A percentile compares a stretch with the other conserved stretches of the same genome.
Conservation (phyloP, 2,888 invertebrate species). For the Branchellion lobata region DNA sequence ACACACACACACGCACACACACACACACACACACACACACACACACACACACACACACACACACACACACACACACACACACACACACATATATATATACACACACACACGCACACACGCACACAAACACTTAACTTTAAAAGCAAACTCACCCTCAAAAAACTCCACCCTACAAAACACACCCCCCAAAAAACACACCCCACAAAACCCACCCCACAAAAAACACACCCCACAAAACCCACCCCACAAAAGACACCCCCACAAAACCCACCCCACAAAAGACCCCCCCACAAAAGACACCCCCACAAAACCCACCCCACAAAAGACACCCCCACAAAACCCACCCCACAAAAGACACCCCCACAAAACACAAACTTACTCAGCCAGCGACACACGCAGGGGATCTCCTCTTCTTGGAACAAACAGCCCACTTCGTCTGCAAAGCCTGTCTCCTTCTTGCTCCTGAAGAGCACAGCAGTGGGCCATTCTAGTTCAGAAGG, state of each 20-base stretch:
- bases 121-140: background rate
- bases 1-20: constrained; percentile 68
- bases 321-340: no score
- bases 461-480: background rate
- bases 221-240: no score
- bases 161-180: no score
- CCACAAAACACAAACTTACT: no score
- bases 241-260: no score
- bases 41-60: constrained; percentile 29
- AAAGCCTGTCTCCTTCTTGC: background rate
- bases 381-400: background rate
- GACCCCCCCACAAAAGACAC: no score
- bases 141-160: background rate
- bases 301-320: no score
- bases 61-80: constrained; percentile 29
- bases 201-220: no score
- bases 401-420: background rate
- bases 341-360: no score
- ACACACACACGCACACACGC: constrained; percentile 24
- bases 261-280: no score
- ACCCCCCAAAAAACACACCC: no score
- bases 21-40: constrained; percentile 47
- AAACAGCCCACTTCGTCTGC: background rate
- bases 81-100: constrained; percentile 14
- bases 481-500: background rate